A percentile compares a stretch with the other conserved stretches of the same genome.
These are phyloP conservation scores for Micropoecilia bifurca DNA, from an alignment of 2,797 vertebrate species.

Conservation along the genomic window DNA sequence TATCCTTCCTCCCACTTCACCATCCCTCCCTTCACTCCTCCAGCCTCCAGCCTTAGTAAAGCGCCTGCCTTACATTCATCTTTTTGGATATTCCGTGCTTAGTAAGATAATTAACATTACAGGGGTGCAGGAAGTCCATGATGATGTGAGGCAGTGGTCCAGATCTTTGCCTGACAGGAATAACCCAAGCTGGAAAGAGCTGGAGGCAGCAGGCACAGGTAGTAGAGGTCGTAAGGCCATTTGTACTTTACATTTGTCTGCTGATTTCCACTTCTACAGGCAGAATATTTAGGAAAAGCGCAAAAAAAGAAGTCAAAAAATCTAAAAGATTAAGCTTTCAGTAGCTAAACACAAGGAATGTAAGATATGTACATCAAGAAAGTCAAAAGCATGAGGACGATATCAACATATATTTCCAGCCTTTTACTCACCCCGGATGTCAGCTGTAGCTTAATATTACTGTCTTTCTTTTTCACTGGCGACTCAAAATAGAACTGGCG, in stretches of 20 bases:
- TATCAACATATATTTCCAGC: constrained; percentile 66
- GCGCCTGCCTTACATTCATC: constrained; percentile 79
- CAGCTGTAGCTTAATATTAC: background rate
- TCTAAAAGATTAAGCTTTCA: constrained; percentile 28
- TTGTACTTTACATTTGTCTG: constrained; percentile 14
- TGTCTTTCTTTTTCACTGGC: background rate
- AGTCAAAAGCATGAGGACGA: constrained; percentile 50
- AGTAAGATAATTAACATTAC: constrained; percentile 80
- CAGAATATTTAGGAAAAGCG: background rate
- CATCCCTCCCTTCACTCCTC: constrained; percentile 46
- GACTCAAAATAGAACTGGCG: background rate
- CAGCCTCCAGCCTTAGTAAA: constrained; percentile 66
- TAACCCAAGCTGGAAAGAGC: constrained; percentile 49
- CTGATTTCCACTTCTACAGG: constrained; percentile 25
- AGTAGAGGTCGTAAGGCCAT: constrained; percentile 9
- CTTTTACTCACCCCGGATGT: constrained; percentile 11
- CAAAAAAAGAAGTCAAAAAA: constrained; percentile 19
- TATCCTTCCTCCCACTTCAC: constrained; percentile 76
- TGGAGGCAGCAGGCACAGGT: constrained; percentile 52
- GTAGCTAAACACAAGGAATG: constrained; percentile 56
- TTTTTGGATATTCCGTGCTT: constrained; percentile 71
- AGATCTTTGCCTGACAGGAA: constrained; percentile 49
- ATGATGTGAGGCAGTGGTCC: constrained; percentile 71
- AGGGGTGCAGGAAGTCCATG: constrained; percentile 52
- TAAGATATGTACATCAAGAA: constrained; percentile 75